Evolutionary conservation across 2,113 vertebrate genomes (phyloP), one percentile per base, ranked within the genome.

Genomic region (Panthera tigris): DNA sequence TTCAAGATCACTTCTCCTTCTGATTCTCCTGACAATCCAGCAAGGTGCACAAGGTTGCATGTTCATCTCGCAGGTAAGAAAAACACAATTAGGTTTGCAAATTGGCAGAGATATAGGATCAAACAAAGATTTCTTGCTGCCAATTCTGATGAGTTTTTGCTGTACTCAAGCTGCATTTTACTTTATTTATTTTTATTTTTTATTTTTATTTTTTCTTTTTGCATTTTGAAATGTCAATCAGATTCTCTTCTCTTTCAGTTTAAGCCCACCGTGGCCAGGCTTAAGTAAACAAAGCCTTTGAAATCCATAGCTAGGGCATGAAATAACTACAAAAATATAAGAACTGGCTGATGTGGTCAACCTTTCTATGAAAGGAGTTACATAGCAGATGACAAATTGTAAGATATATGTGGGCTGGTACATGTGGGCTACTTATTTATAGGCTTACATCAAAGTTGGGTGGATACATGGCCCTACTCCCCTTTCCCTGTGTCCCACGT

Each of bases 251-350:
- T 39, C 31, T 95, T 92, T 92, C 84, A 39, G 61, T 81, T 82
- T 52, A 94, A 68, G 82, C 48, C 55, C 76, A 48, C 6, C 83
- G 14, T 83, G 41, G 25, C 12, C 81, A 52, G 71, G 19, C 27
- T 89, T 80, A 27, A 31, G 36, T 73, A 96, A 82, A 91, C 36
- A 84, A 94, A 89, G 1, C 1, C 76, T 92, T 84, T 88, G 71
- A 95, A 88, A 97, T 94, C 78, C 57, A 92, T 41, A 94, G 12
- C 12, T n/a, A 41, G 41, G 33, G 12, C 65, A 91, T 61, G 23
- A 97, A 96, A 85, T 71, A 96, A 94, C 23, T 91, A 94, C 55
- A 52, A 83, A 89, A 94, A 89, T 1, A 95, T 66, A 84, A 96
- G 85, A 68, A 29, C 16, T 84, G 52, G 61, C 15, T 78, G 10